Conservation (phyloP, 2,797 vertebrate genomes). For the Agapornis canus region DNA sequence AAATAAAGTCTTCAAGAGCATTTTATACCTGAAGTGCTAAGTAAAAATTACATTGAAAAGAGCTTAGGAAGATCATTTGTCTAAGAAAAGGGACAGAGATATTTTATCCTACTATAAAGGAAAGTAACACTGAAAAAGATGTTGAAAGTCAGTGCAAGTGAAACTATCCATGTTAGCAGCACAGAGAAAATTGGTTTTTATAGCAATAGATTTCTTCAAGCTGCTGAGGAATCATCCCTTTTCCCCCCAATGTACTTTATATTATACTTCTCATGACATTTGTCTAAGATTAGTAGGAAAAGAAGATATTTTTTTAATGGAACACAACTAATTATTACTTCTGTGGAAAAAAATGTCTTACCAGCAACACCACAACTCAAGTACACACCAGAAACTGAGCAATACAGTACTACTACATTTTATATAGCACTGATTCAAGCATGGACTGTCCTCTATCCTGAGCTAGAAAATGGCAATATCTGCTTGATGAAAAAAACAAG, state of each 20-base stretch:
- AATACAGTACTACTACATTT: background rate
- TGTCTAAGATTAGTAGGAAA: background rate
- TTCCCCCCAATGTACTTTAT: background rate
- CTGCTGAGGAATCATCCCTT: background rate
- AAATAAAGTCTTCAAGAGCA: background rate
- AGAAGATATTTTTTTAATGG: background rate
- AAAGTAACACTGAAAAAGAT: background rate
- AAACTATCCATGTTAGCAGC: background rate
- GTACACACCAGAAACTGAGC: background rate
- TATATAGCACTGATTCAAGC: background rate
- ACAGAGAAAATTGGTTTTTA: background rate
- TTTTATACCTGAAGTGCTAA: background rate
- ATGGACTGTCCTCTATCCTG: background rate
- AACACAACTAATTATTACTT: background rate
- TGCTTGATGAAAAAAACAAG: background rate
- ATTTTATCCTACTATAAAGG: conserved; percentile 1
- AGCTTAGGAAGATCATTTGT: background rate
- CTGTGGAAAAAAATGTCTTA: background rate
- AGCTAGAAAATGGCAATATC: background rate
- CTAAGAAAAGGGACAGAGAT: background rate
- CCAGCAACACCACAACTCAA: background rate
- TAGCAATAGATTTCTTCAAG: background rate
- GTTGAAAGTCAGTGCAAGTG: background rate
- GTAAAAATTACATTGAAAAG: background rate
- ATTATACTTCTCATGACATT: background rate